A percentile compares a stretch with the other conserved stretches of the same genome.
These are phyloP conservation scores for Drosophila eugracilis DNA, from an alignment of 1,140 invertebrate genomes.

Conservation along the genomic window DNA sequence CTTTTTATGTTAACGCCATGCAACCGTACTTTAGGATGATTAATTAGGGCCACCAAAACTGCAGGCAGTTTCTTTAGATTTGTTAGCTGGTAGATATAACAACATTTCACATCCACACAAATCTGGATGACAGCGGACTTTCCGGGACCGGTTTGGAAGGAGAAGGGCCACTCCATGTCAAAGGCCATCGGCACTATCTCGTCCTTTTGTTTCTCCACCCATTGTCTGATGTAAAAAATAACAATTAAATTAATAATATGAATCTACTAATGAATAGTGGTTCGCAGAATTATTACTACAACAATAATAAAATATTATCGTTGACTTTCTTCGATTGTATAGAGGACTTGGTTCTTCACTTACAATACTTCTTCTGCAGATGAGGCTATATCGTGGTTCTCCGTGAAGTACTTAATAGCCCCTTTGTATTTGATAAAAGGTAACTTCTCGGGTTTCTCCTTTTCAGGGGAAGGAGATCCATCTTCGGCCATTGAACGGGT, in stretches of 20 bases:
- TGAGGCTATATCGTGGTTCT: conserved; percentile 86
- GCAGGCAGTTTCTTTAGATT: conserved; percentile 86
- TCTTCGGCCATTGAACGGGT: conserved; percentile 72
- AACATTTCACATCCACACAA: conserved; percentile 85
- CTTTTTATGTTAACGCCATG: conserved; percentile 89
- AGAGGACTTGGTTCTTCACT: conserved; percentile 43
- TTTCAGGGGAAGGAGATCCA: conserved; percentile 58
- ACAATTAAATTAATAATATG: background rate
- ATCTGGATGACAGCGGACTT: conserved; percentile 88
- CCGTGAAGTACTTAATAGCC: conserved; percentile 85
- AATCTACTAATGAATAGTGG: too few relatives aligned
- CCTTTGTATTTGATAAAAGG: conserved; percentile 85
- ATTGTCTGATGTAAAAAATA: conserved; percentile 59
- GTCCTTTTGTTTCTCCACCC: conserved; percentile 83
- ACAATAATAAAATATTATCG: too few relatives aligned
- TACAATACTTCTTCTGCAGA: conserved; percentile 86
- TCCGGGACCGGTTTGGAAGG: conserved; percentile 87
- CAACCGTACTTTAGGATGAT: conserved; percentile 87
- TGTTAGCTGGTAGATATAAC: conserved; percentile 87
- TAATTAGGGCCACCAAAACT: conserved; percentile 86
- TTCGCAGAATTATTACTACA: too few relatives aligned
- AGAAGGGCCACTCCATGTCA: conserved; percentile 89
- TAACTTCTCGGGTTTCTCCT: conserved; percentile 62
- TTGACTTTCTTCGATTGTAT: too few relatives aligned
- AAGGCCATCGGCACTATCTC: conserved; percentile 86